These are phyloP conservation scores for Calonectris borealis DNA, from an alignment of 2,113 vertebrate genomes.

Conservation along the genomic window DNA sequence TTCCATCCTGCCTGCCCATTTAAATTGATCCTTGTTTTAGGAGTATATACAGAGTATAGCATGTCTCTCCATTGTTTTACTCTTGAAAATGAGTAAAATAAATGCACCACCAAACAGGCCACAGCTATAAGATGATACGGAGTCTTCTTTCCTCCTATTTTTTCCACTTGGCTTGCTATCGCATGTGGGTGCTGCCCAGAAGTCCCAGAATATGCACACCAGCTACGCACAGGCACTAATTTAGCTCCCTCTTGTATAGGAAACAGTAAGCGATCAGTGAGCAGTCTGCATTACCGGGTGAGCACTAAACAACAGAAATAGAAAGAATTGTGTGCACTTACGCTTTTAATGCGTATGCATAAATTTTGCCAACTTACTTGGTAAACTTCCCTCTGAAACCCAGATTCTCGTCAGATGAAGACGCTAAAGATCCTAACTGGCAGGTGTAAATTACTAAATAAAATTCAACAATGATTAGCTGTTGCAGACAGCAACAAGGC, in stretches of 20 bases:
- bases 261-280: neutral
- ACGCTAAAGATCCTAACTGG: neutral
- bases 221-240: neutral
- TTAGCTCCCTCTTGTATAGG: neutral
- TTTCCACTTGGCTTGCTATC: neutral
- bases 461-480: neutral
- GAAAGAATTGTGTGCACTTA: neutral
- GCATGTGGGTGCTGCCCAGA: neutral
- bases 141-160: neutral
- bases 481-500: neutral
- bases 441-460: neutral
- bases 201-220: neutral
- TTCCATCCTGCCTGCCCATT: neutral
- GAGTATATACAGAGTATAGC: neutral
- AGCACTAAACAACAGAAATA: neutral
- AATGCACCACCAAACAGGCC: neutral
- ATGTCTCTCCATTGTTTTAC: neutral
- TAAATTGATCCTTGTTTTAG: neutral
- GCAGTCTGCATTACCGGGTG: neutral
- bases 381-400: neutral
- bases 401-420: neutral
- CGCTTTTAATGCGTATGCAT: fast-evolving
- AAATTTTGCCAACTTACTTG: neutral
- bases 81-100: neutral
- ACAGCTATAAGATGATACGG: neutral